Conservation (phyloP, 2,888 invertebrate genomes). For the Punctoribates punctum region DNA sequence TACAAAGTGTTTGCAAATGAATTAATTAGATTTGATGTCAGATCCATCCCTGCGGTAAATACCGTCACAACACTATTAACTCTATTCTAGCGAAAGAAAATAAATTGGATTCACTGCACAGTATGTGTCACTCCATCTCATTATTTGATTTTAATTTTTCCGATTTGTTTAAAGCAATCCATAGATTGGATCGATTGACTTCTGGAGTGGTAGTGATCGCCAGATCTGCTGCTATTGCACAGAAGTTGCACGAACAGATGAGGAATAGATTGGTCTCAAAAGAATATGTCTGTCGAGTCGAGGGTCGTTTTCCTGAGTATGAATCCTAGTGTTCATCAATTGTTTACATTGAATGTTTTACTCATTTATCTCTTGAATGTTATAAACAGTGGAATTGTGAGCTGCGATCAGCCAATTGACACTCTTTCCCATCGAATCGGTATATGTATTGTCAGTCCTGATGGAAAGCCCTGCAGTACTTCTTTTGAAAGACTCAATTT, state of each 20-base stretch:
- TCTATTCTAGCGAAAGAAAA: conserved; percentile 95
- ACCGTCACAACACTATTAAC: conserved; percentile 93
- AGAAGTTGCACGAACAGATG: conserved; percentile 93
- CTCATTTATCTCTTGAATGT: background rate
- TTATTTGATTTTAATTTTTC: background rate
- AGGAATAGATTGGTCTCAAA: conserved; percentile 85
- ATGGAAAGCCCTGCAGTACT: conserved; percentile 88
- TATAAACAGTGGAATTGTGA: conserved; percentile 56
- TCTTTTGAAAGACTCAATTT: conserved; percentile 83
- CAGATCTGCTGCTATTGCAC: conserved; percentile 84
- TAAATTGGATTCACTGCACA: conserved; percentile 84
- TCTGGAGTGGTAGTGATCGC: conserved; percentile 90
- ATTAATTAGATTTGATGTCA: conserved; percentile 53
- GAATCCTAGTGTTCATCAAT: no score
- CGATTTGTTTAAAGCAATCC: conserved; percentile 62
- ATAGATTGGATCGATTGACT: conserved; percentile 92
- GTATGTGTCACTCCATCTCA: conserved; percentile 49
- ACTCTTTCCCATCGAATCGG: conserved; percentile 93
- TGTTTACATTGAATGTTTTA: no score
- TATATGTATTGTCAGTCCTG: conserved; percentile 85
- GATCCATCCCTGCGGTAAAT: conserved; percentile 97
- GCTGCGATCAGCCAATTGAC: conserved; percentile 84
- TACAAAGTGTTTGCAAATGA: background rate
- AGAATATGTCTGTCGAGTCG: conserved; percentile 91
- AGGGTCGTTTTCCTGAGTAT: conserved; percentile 88